Evolutionary conservation across 2,888 invertebrate species (phyloP).

Genomic region (Meteorus cinctellus): DNA sequence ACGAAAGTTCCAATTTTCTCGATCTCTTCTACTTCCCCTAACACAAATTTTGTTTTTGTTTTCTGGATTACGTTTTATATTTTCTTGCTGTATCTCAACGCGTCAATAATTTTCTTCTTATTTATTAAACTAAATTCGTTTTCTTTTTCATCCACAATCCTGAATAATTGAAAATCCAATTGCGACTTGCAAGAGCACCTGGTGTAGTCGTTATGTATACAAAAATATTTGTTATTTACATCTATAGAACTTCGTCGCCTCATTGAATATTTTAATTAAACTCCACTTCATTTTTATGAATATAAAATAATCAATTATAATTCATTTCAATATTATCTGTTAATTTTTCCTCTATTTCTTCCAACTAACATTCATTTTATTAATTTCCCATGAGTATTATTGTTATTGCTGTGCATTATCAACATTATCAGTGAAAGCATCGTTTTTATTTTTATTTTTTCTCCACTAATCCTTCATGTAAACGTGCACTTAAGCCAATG

Average conservation of each 20-base stretch:
- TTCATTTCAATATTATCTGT: not conserved
- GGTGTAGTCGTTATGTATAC: too few relatives aligned
- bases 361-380: not conserved
- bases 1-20: constrained; percentile 7
- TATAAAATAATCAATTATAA: not conserved
- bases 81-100: not conserved
- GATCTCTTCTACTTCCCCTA: not conserved
- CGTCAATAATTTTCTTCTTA: not conserved
- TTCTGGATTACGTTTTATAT: not conserved
- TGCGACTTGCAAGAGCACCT: too few relatives aligned
- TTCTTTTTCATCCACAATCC: too few relatives aligned
- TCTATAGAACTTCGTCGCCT: too few relatives aligned
- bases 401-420: not conserved
- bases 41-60: not conserved
- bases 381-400: not conserved
- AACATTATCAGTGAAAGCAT: constrained; percentile 1
- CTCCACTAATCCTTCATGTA: not conserved
- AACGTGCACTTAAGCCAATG: constrained; percentile 15
- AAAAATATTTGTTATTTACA: too few relatives aligned
- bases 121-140: too few relatives aligned
- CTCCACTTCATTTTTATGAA: not conserved
- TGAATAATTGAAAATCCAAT: too few relatives aligned
- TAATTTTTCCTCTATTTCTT: not conserved
- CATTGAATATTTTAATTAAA: not conserved
- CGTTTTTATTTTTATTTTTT: not conserved